phyloP scores from a whole-genome alignment of 2,113 vertebrate species.

The Emydocephalus ijimae region DNA sequence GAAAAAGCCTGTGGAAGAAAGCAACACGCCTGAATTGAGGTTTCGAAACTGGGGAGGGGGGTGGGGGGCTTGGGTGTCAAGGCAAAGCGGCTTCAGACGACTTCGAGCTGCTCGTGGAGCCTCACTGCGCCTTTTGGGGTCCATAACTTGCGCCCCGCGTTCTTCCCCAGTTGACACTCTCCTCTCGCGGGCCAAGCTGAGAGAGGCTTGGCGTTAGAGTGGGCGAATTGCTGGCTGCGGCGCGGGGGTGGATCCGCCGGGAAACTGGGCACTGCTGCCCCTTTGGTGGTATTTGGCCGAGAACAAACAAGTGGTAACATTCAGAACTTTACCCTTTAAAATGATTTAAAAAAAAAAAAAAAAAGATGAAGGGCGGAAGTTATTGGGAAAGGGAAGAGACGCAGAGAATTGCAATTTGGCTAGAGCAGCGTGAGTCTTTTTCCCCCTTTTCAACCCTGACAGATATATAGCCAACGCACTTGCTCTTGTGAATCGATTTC shows the following conservation, averaged over 20 bases:
- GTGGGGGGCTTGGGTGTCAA: neutral
- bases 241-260: neutral
- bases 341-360: neutral
- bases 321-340: neutral
- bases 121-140: neutral
- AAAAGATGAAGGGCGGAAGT: neutral
- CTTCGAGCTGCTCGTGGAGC: neutral
- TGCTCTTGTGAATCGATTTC: neutral
- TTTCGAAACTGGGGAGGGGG: neutral
- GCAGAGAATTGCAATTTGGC: neutral
- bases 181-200: slow-evolving; percentile 30
- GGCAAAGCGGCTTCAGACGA: neutral
- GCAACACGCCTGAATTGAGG: neutral
- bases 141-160: neutral
- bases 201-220: neutral
- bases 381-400: neutral
- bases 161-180: neutral
- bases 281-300: neutral
- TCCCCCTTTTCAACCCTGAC: neutral
- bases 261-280: neutral
- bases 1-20: neutral
- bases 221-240: slow-evolving; percentile 28
- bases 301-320: neutral
- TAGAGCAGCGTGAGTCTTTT: neutral
- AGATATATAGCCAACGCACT: neutral